Evolutionary conservation across 1,140 invertebrate species (phyloP), one percentile per base, ranked within the genome.

Genomic region (Lepidurus arcticus): DNA sequence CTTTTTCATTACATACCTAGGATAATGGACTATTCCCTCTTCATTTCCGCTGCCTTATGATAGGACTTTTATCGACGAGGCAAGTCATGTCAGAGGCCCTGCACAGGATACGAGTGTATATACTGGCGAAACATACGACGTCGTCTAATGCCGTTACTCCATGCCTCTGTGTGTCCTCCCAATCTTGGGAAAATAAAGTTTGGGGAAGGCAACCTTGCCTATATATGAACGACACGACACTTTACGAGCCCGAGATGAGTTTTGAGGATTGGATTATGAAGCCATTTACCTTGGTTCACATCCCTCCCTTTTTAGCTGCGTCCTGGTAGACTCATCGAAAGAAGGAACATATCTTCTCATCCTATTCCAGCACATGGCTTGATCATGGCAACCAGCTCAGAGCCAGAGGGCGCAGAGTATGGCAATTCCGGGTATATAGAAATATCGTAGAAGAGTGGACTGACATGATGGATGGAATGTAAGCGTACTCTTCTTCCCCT

Each of bases 31-130:
- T 65, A 65, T 65, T 65, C 53, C 13, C 9, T 65, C 16, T 65
- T 65, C 53, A 65, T 65, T 65, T 65, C 53, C 53, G 53, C 53
- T 65, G 53, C 53, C 53, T 65, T 65, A 65, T 65, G 53, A 65
- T 21, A 21, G 16, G 53, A 65, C 9, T 65, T 65, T 10, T 47
- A 65, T 65, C 53, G 13, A 65, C 53, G 53, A 65, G 21, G 21
- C 53, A 65, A 65, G 53, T 65, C 16, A 65, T 16, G 53, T 65
- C 21, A 65, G 47, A 24, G 53, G 21, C 2, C 34, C 34, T 34
- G 34, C 4, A 65, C 16, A 65, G 53, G 53, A 65, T 13, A 65
- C 21, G 53, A 65, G 53, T n/a, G 53, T 65, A 21, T 65, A 21
- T 65, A 65, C 53, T 65, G 53, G 53, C 16, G 21, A 7, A 16